Evolutionary conservation across 2,797 vertebrate genomes (phyloP).

Genomic region (Botia kubotai): DNA sequence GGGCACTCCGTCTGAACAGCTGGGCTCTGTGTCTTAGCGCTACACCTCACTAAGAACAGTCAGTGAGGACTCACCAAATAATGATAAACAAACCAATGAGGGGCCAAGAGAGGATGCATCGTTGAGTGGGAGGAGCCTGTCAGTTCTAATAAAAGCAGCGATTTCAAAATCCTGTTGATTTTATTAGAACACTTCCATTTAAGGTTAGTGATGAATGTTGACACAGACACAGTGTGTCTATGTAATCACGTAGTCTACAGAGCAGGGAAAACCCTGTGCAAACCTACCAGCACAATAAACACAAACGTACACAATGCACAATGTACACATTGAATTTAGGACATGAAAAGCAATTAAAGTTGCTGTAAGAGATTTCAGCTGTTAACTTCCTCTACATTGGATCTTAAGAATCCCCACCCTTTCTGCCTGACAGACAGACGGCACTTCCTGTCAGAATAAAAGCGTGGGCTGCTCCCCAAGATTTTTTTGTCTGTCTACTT

Average conservation of each 20-base stretch:
- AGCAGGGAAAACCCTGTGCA: slow-evolving; percentile 26
- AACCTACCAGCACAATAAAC: slow-evolving; percentile 14
- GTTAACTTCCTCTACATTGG: not conserved
- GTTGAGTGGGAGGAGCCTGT: not conserved
- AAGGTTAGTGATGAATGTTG: not conserved
- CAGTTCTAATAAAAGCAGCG: not conserved
- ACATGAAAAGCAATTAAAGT: not conserved
- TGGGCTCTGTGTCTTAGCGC: slow-evolving; percentile 10
- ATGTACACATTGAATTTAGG: not conserved
- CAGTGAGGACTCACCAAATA: slow-evolving; percentile 6
- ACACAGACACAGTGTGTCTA: slow-evolving; percentile 21
- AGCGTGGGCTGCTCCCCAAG: no score
- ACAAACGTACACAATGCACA: not conserved
- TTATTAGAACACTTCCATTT: not conserved
- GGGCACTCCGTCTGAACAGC: slow-evolving; percentile 15
- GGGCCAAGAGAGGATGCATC: not conserved
- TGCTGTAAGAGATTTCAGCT: not conserved
- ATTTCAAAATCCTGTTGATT: slow-evolving; percentile 15
- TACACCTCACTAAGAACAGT: slow-evolving; percentile 8
- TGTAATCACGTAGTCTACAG: not conserved
- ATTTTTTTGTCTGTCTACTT: no score
- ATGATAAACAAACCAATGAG: slow-evolving; percentile 13
- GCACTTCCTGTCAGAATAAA: no score
- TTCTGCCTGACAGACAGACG: no score
- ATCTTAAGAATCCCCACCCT: no score